These are phyloP conservation scores for Tenthredo livida DNA, from an alignment of 2,888 invertebrate species.

Conservation along the genomic window DNA sequence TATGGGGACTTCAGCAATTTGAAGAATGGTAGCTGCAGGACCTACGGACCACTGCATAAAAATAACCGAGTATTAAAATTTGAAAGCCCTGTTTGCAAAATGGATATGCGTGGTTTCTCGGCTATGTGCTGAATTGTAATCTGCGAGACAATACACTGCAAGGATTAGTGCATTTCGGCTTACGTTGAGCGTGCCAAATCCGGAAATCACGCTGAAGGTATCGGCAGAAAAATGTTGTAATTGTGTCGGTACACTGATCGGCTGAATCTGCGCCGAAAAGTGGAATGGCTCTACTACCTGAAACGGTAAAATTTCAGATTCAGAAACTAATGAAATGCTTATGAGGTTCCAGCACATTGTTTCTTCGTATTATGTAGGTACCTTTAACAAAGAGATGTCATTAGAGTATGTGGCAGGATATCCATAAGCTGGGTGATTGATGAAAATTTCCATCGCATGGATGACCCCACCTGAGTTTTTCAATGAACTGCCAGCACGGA, in stretches of 20 bases:
- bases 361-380: neutral
- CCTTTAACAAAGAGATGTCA: constrained; percentile 36
- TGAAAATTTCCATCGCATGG: neutral
- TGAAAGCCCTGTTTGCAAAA: neutral
- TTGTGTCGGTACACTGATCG: constrained; percentile 20
- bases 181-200: constrained; percentile 32
- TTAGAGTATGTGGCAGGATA: neutral
- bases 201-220: constrained; percentile 4
- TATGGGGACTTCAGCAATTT: constrained; percentile 42
- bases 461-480: constrained; percentile 23
- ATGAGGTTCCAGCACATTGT: neutral
- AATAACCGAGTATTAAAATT: neutral
- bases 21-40: neutral
- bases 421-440: constrained; percentile 29
- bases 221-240: neutral
- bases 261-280: constrained; percentile 43
- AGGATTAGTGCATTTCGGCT: neutral
- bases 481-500: constrained; percentile 25
- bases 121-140: neutral
- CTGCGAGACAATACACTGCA: neutral
- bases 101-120: no score
- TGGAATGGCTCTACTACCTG: constrained; percentile 28
- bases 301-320: neutral
- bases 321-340: neutral
- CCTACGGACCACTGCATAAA: constrained; percentile 4